Evolutionary conservation across 2,888 invertebrate genomes (phyloP), one percentile per base, ranked within the genome.

Genomic region (Nezara viridula): DNA sequence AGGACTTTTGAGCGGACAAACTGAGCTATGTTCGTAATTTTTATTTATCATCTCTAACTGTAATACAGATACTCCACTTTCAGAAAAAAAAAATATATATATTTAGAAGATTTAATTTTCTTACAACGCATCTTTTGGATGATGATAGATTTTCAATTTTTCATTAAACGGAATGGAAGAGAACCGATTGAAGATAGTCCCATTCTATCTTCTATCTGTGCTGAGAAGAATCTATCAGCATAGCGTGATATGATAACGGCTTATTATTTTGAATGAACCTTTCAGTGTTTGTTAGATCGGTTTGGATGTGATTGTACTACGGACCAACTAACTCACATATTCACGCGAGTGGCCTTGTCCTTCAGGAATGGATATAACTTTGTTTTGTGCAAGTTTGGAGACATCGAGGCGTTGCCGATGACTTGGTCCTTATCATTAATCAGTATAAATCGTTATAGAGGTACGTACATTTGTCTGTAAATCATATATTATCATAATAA

Each of bases 141-240:
- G n/a, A n/a, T n/a, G n/a, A n/a, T n/a, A n/a, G n/a, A n/a, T n/a
- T 44, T 66, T 66, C 12, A 19, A 19, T 40, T 81, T 81, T 81
- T n/a, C 5, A 44, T 40, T 81, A n/a, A 81, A 81, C 24, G n/a
- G 44, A 24, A 44, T 44, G 24, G 12, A 27, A 24, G 24, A 44
- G 44, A 44, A 81, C 44, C 77, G 40, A 77, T 44, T 32, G 44
- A 81, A 81, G 81, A 81, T 81, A 81, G 40, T 14, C 40, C 32
- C 24, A 40, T n/a, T 37, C 24, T 37, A 44, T 40, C 60, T 60
- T 81, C 21, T 81, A 81, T 81, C 81, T 10, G 40, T n/a, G 44
- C 44, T 44, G 44, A 81, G 81, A 81, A 40, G 44, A 81, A 81
- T 81, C 81, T 81, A 81, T 81, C 81, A 81, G 81, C n/a, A 44